Evolutionary conservation across 2,797 vertebrate species (phyloP).

Genomic region (Oreochromis grahami): DNA sequence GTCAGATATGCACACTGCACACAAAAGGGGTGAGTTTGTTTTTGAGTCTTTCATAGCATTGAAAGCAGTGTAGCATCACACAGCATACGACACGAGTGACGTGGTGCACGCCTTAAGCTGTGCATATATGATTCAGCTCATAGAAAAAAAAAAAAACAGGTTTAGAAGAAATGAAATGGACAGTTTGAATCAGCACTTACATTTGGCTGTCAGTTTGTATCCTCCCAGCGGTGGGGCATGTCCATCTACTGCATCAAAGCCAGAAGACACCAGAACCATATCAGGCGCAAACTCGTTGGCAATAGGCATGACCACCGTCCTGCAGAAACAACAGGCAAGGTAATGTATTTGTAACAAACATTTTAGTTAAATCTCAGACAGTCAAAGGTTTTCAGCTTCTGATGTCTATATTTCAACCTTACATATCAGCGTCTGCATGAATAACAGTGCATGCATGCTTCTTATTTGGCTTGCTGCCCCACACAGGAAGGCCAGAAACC

Average conservation of each 20-base stretch:
- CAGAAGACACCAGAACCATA: constrained; percentile 92
- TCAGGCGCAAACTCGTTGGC: constrained; percentile 93
- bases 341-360: background rate
- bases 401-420: background rate
- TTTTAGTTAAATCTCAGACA: background rate
- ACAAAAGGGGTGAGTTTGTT: background rate
- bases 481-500: background rate
- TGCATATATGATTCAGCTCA: background rate
- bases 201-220: constrained; percentile 91
- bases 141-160: background rate
- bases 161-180: background rate
- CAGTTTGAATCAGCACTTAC: constrained; percentile 73
- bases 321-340: constrained; percentile 27
- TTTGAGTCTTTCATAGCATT: background rate
- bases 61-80: background rate
- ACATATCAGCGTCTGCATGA: background rate
- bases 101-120: background rate
- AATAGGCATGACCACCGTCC: constrained; percentile 94
- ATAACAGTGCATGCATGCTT: background rate
- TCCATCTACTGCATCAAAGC: constrained; percentile 93
- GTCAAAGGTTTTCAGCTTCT: background rate
- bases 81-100: background rate
- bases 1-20: background rate
- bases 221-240: constrained; percentile 91
- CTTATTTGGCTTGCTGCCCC: background rate